A percentile compares a stretch with the other conserved stretches of the same genome.
phyloP scores from a whole-genome alignment of 1,140 invertebrate species.

The Tenebrio molitor region DNA sequence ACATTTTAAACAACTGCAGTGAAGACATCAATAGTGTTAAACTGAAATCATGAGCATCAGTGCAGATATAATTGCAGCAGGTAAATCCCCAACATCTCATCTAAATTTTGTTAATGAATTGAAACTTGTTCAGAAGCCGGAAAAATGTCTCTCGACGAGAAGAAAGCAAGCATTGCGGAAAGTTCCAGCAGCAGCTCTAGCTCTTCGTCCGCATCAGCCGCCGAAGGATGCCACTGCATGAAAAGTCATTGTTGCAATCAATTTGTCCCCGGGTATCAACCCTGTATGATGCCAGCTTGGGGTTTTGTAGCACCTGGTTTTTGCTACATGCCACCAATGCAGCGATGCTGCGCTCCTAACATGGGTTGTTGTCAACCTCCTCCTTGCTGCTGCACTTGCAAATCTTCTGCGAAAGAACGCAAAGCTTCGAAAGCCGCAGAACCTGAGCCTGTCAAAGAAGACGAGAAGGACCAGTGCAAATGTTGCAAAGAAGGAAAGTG shows the following conservation, averaged over 20 bases:
- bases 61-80: constrained; percentile 13
- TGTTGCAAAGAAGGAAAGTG: constrained; percentile 35
- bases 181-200: background rate
- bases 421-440: background rate
- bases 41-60: constrained; percentile 3
- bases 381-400: background rate
- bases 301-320: background rate
- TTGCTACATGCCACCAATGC: background rate
- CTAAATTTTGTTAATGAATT: background rate
- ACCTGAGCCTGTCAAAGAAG: background rate
- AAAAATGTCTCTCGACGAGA: constrained; percentile 14
- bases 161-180: constrained; percentile 13
- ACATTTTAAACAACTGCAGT: constrained; percentile 1
- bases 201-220: constrained; percentile 8
- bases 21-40: constrained; percentile 4
- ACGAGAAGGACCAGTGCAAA: background rate
- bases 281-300: background rate
- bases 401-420: background rate
- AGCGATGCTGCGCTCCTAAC: background rate
- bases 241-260: constrained; percentile 4
- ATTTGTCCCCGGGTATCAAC: background rate
- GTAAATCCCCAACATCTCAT: background rate
- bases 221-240: background rate
- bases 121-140: background rate
- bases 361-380: background rate